A percentile compares a stretch with the other conserved stretches of the same genome.
Evolutionary conservation across 2,113 vertebrate species (phyloP).

Genomic region (Poeciliopsis prolifica): DNA sequence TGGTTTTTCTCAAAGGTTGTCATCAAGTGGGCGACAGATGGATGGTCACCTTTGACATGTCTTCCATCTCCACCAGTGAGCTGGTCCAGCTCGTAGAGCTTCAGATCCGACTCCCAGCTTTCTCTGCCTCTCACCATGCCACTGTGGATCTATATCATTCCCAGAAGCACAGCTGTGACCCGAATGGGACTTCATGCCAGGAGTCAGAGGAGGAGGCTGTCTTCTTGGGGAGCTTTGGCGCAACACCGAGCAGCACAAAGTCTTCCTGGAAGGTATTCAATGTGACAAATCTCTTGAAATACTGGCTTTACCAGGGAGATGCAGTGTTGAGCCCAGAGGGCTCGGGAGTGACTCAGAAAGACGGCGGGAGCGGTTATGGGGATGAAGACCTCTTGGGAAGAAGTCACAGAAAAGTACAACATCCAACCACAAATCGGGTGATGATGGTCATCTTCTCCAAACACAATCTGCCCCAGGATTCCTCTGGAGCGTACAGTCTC

Average conservation of each 20-base stretch:
- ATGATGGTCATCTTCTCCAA: conserved; percentile 88
- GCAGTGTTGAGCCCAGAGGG: conserved; percentile 16
- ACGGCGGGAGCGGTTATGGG: conserved; percentile 41
- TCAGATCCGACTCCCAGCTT: conserved; percentile 72
- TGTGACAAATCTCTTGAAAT: conserved; percentile 79
- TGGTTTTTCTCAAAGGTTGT: conserved; percentile 73
- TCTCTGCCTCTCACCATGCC: conserved; percentile 45
- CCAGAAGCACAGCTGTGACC: conserved; percentile 54
- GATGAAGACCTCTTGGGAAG: conserved; percentile 18
- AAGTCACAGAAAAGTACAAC: conserved; percentile 38
- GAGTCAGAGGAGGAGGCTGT: conserved; percentile 53
- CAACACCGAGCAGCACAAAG: conserved; percentile 47
- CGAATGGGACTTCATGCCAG: conserved; percentile 28
- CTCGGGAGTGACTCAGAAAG: conserved; percentile 27
- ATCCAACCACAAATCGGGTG: conserved; percentile 65
- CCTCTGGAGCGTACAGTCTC: conserved; percentile 74
- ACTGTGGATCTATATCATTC: conserved; percentile 85
- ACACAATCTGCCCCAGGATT: conserved; percentile 59
- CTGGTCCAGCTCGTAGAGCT: conserved; percentile 84
- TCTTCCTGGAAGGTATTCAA: conserved; percentile 86
- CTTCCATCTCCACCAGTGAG: conserved; percentile 80
- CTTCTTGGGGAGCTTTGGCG: conserved; percentile 80
- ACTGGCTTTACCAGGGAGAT: conserved; percentile 77
- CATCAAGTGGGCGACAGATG: conserved; percentile 79
- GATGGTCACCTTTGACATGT: conserved; percentile 87